Evolutionary conservation across 2,888 invertebrate species (phyloP).

Genomic region (Agrilus biguttatus): DNA sequence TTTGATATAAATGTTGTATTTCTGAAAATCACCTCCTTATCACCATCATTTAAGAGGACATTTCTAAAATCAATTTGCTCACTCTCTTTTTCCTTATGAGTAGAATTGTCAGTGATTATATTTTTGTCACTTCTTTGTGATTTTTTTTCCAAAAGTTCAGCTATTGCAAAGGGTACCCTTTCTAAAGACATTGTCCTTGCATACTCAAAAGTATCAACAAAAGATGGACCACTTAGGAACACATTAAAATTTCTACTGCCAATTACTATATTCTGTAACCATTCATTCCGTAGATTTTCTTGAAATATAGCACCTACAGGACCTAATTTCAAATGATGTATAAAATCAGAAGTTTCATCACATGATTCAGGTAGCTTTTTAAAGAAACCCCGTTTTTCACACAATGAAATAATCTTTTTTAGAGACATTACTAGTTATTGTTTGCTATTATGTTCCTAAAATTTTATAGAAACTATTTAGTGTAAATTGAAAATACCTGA

Average conservation of each 20-base stretch:
- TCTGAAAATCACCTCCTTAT: conserved; percentile 19
- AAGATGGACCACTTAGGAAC: conserved; percentile 24
- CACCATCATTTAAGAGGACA: conserved; percentile 1
- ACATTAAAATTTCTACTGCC: conserved; percentile 35
- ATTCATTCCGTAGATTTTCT: conserved; percentile 40
- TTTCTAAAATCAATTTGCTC: neutral
- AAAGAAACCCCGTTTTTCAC: conserved; percentile 18
- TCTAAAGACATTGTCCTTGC: conserved; percentile 25
- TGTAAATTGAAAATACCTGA: neutral
- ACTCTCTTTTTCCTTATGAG: neutral
- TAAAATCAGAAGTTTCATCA: neutral
- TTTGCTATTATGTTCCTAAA: conserved; percentile 1
- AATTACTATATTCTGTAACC: conserved; percentile 33
- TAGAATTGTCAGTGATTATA: neutral
- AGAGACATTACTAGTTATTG: conserved; percentile 9
- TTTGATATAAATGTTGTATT: conserved; percentile 34
- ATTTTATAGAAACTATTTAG: neutral
- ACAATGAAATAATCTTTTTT: conserved; percentile 17
- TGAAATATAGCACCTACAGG: conserved; percentile 36
- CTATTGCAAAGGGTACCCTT: conserved; percentile 33
- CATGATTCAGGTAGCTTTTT: conserved; percentile 3
- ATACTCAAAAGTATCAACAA: conserved; percentile 22
- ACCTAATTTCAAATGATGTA: conserved; percentile 20
- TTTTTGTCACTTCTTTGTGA: neutral
- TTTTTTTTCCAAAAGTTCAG: conserved; percentile 20